Percentiles rank a stretch among this genome's conserved stretches.
These are phyloP conservation scores for Tuta absoluta DNA, from an alignment of 2,888 invertebrate species.

Conservation along the genomic window DNA sequence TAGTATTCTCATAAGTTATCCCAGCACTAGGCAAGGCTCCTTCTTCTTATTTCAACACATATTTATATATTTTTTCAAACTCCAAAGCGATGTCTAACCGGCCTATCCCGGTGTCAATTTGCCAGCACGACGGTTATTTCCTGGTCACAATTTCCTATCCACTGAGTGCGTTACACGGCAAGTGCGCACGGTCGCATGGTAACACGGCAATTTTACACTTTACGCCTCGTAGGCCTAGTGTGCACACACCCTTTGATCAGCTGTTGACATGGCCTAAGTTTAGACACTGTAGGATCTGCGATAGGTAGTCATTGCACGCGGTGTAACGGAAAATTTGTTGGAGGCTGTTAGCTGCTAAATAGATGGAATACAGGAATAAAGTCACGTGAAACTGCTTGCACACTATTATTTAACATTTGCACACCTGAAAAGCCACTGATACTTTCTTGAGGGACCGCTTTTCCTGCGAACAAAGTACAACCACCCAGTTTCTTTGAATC, in stretches of 20 bases:
- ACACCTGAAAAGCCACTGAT: too few relatives aligned
- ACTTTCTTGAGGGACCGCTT: too few relatives aligned
- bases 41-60: too few relatives aligned
- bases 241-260: conserved; percentile 47
- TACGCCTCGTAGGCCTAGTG: conserved; percentile 46
- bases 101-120: background rate
- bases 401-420: too few relatives aligned
- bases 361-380: too few relatives aligned
- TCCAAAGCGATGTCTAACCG: background rate
- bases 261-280: conserved; percentile 33
- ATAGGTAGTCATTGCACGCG: background rate
- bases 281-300: background rate
- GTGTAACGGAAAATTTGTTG: conserved; percentile 3
- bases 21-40: too few relatives aligned
- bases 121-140: conserved; percentile 32
- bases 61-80: too few relatives aligned
- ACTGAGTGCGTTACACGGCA: conserved; percentile 47
- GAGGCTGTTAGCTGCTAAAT: background rate
- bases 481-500: too few relatives aligned
- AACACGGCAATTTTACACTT: conserved; percentile 32
- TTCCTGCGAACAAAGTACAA: too few relatives aligned
- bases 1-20: too few relatives aligned
- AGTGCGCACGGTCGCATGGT: conserved; percentile 36
- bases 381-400: too few relatives aligned
- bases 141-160: conserved; percentile 44